Conservation (phyloP, 2,888 invertebrate species). For the Anagyrus pseudococci region DNA sequence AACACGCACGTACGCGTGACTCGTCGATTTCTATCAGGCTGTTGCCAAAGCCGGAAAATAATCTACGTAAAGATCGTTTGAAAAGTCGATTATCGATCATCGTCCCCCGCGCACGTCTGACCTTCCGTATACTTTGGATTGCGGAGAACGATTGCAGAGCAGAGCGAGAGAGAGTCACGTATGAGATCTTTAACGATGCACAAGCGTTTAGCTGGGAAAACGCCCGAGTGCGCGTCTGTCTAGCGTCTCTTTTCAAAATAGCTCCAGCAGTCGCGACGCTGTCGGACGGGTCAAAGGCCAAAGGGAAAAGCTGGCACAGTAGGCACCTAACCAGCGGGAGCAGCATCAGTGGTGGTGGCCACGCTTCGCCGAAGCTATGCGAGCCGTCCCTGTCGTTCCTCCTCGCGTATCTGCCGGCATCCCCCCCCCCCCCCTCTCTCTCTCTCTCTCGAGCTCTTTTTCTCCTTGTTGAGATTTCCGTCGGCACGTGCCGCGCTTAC, state of each 20-base stretch:
- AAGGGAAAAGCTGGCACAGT: constrained; percentile 17
- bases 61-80: no score
- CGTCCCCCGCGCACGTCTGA: no score
- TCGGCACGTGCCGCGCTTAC: constrained; percentile 32
- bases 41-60: no score
- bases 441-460: neutral
- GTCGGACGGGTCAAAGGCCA: constrained; percentile 12
- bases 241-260: neutral
- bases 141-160: constrained; percentile 30
- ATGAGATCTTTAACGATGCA: constrained; percentile 21
- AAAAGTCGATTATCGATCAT: no score
- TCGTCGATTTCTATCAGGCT: no score
- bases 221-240: neutral
- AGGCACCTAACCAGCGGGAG: no score
- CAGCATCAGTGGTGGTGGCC: no score
- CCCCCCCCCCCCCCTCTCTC: constrained; percentile 16
- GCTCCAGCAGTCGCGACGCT: constrained; percentile 29
- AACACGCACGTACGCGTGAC: no score
- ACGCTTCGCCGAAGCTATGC: no score
- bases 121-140: neutral
- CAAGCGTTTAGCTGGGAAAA: constrained; percentile 36
- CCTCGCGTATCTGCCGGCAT: neutral
- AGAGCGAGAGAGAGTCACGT: constrained; percentile 7
- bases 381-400: no score
- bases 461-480: constrained; percentile 34